A percentile compares a stretch with the other conserved stretches of the same genome.
phyloP scores from a whole-genome alignment of 2,797 vertebrate genomes.

The Anguilla obscura region DNA sequence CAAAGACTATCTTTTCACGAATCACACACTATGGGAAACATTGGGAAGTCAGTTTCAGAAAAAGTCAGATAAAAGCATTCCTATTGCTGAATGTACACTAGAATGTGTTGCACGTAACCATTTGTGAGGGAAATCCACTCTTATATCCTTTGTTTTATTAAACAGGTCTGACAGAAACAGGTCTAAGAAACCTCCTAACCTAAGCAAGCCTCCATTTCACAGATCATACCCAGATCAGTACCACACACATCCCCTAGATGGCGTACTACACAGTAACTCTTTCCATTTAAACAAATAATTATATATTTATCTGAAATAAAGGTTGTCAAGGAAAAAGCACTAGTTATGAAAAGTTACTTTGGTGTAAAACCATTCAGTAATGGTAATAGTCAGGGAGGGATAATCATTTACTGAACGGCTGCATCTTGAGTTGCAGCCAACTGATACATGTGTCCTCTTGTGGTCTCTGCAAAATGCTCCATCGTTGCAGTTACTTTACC shows the following conservation, averaged over 20 bases:
- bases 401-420: not conserved
- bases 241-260: not conserved
- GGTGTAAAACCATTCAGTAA: not conserved
- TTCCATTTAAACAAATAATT: not conserved
- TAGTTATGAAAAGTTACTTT: not conserved
- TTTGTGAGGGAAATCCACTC: not conserved
- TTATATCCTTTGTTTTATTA: not conserved
- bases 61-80: not conserved
- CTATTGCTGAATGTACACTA: not conserved
- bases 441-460: not conserved
- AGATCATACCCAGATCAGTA: not conserved
- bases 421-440: not conserved
- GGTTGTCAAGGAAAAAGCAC: not conserved
- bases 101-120: not conserved
- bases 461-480: not conserved
- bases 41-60: not conserved
- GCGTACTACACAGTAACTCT: not conserved
- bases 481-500: constrained; percentile 34
- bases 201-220: constrained; percentile 2
- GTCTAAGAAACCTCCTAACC: not conserved
- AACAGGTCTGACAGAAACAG: not conserved
- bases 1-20: not conserved
- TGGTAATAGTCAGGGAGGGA: not conserved
- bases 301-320: not conserved
- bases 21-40: not conserved